Conservation (phyloP, 2,888 invertebrate genomes). For the Heliconius ismenius region DNA sequence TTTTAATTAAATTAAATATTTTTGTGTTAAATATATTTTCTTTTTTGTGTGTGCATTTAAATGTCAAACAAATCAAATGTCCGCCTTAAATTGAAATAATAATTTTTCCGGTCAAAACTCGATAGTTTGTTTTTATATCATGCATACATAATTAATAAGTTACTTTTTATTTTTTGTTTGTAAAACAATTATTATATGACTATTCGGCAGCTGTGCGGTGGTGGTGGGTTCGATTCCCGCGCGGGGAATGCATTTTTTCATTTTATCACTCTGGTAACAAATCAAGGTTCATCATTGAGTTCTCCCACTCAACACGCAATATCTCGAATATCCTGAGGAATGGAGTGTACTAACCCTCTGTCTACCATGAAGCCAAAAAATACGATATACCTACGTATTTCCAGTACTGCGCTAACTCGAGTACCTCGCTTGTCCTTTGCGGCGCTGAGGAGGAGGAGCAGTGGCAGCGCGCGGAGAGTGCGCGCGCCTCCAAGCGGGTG, state of each 20-base stretch:
- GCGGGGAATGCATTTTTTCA: background rate
- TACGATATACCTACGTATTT: constrained; percentile 31
- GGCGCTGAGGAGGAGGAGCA: constrained; percentile 88
- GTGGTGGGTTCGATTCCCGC: too few species aligned
- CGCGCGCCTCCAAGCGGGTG: constrained; percentile 55
- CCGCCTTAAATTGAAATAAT: background rate
- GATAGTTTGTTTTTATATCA: background rate
- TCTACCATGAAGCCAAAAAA: background rate
- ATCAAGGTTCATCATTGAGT: background rate
- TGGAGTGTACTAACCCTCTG: too few species aligned
- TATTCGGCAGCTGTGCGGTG: too few species aligned
- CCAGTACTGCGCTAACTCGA: constrained; percentile 62
- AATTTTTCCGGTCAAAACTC: background rate
- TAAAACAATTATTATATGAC: too few species aligned
- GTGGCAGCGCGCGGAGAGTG: constrained; percentile 88
- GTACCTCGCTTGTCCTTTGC: constrained; percentile 63
- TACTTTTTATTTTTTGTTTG: background rate
- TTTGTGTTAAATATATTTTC: too few species aligned
- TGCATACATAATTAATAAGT: background rate
- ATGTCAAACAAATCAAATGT: background rate
- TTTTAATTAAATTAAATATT: background rate
- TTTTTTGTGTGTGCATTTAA: background rate
- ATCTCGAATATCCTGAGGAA: background rate
- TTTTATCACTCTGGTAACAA: background rate
- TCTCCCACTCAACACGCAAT: background rate